A percentile compares a stretch with the other conserved stretches of the same genome.
Conservation (phyloP, 1,140 invertebrate species). For the Drosophila pallidifrons region DNA sequence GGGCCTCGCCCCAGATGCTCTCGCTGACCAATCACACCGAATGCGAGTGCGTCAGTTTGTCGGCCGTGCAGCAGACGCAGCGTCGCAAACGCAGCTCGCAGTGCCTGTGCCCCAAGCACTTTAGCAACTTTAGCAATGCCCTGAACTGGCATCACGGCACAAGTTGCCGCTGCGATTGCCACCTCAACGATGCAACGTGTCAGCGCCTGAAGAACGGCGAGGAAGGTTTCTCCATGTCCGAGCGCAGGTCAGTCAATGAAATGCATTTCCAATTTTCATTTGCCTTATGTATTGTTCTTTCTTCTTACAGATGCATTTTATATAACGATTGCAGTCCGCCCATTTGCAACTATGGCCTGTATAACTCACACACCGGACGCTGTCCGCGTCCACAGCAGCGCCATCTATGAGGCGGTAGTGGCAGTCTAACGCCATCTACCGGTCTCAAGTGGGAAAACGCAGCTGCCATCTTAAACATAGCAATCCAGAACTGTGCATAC, state of each 20-base stretch:
- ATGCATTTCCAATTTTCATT: not conserved
- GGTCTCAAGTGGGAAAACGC: not conserved
- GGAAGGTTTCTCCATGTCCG: conserved; percentile 75
- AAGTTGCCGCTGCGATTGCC: conserved; percentile 74
- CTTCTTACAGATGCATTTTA: conserved; percentile 64
- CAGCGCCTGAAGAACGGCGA: conserved; percentile 76
- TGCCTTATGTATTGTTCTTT: not conserved
- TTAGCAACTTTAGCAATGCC: conserved; percentile 55
- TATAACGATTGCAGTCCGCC: conserved; percentile 61
- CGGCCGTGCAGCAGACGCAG: conserved; percentile 9
- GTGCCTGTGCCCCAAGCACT: conserved; percentile 74
- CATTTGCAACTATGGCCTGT: conserved; percentile 67
- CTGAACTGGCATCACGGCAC: conserved; percentile 22
- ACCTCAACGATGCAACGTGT: conserved; percentile 66
- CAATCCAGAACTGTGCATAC: conserved; percentile 69
- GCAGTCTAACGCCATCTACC: not conserved
- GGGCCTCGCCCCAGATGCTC: conserved; percentile 15
- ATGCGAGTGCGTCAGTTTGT: conserved; percentile 63
- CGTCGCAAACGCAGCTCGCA: conserved; percentile 64
- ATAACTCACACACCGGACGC: conserved; percentile 65
- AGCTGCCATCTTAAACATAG: conserved; percentile 33
- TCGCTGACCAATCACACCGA: conserved; percentile 71
- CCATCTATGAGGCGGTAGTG: conserved; percentile 55
- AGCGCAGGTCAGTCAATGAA: conserved; percentile 60
- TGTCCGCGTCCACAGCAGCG: conserved; percentile 65